Evolutionary conservation across 1,140 invertebrate genomes (phyloP), one percentile per base, ranked within the genome.

Genomic region (Solenopsis fugax): DNA sequence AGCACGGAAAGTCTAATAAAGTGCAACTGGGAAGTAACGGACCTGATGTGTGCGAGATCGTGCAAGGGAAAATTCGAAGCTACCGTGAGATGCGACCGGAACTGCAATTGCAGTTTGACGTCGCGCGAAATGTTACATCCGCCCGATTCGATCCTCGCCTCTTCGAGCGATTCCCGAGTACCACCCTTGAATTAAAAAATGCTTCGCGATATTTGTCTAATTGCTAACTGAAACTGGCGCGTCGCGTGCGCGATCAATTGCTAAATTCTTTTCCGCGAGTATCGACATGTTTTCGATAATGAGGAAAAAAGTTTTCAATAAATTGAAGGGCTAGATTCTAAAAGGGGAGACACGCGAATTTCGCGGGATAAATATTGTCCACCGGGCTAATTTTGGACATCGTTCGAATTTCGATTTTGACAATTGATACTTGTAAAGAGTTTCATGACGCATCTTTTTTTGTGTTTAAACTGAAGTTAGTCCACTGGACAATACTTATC

Each of bases 61-160:
- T 9, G 54, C 13, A 60, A 48, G 12, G 56, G 16, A 41, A 24
- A 85, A 85, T 56, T 84, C 69, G 60, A 84, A 60, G 80, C 54
- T 73, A 13, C 60, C 69, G 41, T 62, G 80, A 24, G 37, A 73
- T 73, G 54, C 56, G 54, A 50, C 67, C 80, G 80, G 80, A 84
- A 84, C 54, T 50, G 69, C 69, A 84, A 84, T 84, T 84, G 80
- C 54, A 48, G 54, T 84, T 56, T 48, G 69, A 84, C 69, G 48
- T 84, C 54, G 56, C n/a, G 41, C 80, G 54, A 72, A 73, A 73
- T 73, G 37, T 58, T 48, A 41, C 69, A 24, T 84, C 48, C 54
- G 65, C 21, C 69, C 41, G 80, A 84, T 37, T 84, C 54, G 69
- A 84, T 73, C 69, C 13, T 24, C 41, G 80, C 37, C 41, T 82